Base-by-base conservation (phyloP, 2,113 vertebrate species). In the Pangasianodon hypophthalmus region DNA sequence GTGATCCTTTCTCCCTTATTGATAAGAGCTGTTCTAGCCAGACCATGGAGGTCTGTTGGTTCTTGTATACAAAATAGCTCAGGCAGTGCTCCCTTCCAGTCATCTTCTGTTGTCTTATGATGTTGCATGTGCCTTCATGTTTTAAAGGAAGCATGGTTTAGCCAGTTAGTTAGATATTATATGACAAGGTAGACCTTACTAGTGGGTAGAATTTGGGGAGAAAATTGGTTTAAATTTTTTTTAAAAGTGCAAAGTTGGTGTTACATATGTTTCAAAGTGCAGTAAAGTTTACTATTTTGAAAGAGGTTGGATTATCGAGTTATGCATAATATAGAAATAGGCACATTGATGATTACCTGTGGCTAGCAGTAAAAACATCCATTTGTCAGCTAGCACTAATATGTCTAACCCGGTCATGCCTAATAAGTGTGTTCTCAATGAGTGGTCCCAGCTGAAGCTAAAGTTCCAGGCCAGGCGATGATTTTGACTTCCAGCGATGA, bases 361-460 rank as follows among this genome's bases (percentile, higher is more conserved):
- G 52, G 19, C 54, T 21, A 41, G n/a, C 18, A 84, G 54, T 26
- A 41, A 84, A 84, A 60, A 60, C 19, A 60, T 3, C 32, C 56
- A 60, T 84, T 84, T 60, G 8, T 84, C 82, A 84, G 37, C 54
- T 14, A 46, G 56, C 11, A 11, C 82, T 37, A 56, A 84, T 46
- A 41, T 44, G 56, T 84, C 21, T 84, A 62, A 44, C 82, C 41
- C 0, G 60, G 64, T 71, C 64, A 54, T 41, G 82, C 64, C 26
- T 46, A 60, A 75, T 87, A 56, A 87, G 50, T 46, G 37, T 37
- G 46, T 79, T 79, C 56, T 85, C 50, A 54, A 24, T 79, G 44
- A 62, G 46, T 46, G 71, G 69, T 75, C 88, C 88, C 69, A 77
- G 82, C 44, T 85, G 52, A 67, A 84, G 77, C 60, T 32, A 41